Percentiles rank a stretch among this genome's conserved stretches.
Evolutionary conservation across 2,113 vertebrate species (phyloP).

Genomic region (Cacatua alba): DNA sequence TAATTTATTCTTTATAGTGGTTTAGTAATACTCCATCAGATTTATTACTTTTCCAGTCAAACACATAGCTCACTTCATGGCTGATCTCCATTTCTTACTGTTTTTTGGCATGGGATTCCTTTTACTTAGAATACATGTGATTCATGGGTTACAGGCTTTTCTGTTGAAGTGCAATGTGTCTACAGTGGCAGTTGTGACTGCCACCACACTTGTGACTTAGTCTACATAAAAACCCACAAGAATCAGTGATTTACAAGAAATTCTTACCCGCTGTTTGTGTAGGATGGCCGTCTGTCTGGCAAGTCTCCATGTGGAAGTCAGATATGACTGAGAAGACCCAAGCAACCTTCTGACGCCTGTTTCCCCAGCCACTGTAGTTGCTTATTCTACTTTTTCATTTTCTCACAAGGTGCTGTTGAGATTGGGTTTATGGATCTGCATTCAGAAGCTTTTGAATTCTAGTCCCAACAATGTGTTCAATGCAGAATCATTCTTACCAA

Average conservation of each 20-base stretch:
- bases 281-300: constrained; percentile 31
- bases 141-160: constrained; percentile 20
- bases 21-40: not conserved
- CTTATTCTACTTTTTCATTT: not conserved
- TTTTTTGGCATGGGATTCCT: not conserved
- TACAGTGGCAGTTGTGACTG: constrained; percentile 6
- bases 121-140: constrained; percentile 18
- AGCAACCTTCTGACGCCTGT: not conserved
- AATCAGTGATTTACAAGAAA: constrained; percentile 22
- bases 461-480: not conserved
- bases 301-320: not conserved
- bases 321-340: not conserved
- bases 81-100: not conserved
- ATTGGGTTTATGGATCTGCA: not conserved
- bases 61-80: not conserved
- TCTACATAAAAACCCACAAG: not conserved
- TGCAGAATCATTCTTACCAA: not conserved
- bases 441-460: not conserved
- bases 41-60: not conserved
- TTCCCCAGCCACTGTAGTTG: not conserved
- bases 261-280: constrained; percentile 34
- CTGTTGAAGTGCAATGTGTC: not conserved
- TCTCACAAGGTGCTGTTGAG: not conserved
- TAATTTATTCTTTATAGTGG: not conserved
- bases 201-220: not conserved